These are phyloP conservation scores for cat (Felis catus) DNA, from an alignment of 2,113 vertebrate genomes.

Conservation along the genomic window DNA sequence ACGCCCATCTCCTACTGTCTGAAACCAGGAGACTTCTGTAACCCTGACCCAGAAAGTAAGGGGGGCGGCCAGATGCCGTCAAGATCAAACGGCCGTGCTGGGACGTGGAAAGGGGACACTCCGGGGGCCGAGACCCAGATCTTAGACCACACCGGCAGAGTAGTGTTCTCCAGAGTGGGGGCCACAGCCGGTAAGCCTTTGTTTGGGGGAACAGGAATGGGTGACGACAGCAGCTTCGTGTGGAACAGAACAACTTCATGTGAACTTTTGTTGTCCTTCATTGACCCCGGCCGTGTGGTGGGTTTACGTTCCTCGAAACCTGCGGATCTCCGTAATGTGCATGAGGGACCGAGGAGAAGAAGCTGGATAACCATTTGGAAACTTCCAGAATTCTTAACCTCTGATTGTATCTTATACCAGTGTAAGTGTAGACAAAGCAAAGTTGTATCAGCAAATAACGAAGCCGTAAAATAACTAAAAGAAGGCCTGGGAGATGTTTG, in stretches of 20 bases:
- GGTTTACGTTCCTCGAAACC: slow-evolving; percentile 84
- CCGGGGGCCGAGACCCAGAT: background rate
- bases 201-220: background rate
- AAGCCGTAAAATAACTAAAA: background rate
- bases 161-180: background rate
- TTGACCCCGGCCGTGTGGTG: slow-evolving; percentile 76
- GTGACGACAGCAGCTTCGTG: background rate
- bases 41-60: background rate
- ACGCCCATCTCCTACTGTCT: background rate
- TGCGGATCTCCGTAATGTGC: slow-evolving; percentile 79
- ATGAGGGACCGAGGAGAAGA: slow-evolving; percentile 74
- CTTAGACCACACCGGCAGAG: background rate
- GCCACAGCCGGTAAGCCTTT: background rate
- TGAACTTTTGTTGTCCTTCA: slow-evolving; percentile 75
- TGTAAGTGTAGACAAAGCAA: background rate
- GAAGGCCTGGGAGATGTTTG: background rate
- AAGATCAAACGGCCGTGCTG: background rate
- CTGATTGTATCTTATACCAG: background rate
- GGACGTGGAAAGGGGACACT: background rate
- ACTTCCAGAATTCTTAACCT: background rate
- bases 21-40: background rate
- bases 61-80: background rate
- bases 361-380: background rate
- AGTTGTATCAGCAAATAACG: background rate
- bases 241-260: slow-evolving; percentile 68